Conservation (phyloP, 2,797 vertebrate species). For the Melopsittacus undulatus region DNA sequence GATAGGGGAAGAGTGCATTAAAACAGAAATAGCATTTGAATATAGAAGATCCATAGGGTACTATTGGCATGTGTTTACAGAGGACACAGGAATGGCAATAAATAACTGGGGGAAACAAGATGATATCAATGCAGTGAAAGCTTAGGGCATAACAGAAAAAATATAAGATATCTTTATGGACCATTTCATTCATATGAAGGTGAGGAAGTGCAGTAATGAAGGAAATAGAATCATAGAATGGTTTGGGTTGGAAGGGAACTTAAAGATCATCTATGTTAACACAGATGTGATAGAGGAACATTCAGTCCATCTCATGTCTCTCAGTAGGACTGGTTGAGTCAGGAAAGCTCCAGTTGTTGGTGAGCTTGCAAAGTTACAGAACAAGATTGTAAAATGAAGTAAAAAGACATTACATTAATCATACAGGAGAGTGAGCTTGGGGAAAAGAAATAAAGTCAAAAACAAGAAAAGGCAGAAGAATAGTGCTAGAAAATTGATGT, state of each 20-base stretch:
- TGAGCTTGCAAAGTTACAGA: not conserved
- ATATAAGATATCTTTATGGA: not conserved
- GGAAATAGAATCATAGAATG: not conserved
- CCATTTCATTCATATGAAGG: not conserved
- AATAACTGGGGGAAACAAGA: not conserved
- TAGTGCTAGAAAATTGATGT: not conserved
- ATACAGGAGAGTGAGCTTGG: not conserved
- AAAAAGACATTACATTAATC: not conserved
- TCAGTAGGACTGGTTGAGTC: not conserved
- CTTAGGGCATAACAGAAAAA: not conserved
- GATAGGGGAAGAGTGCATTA: not conserved
- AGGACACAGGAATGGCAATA: not conserved
- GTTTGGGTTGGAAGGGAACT: not conserved
- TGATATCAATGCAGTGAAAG: not conserved
- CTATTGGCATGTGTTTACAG: not conserved
- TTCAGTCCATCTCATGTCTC: not conserved
- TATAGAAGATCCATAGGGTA: not conserved
- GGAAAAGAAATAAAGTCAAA: not conserved
- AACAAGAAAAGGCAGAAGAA: not conserved
- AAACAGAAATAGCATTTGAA: not conserved
- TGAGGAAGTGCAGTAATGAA: not conserved
- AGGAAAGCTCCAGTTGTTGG: not conserved
- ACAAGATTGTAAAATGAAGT: not conserved
- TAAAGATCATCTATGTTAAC: not conserved
- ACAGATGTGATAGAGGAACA: not conserved